These are phyloP conservation scores for Nemotelus pantherinus DNA, from an alignment of 2,888 invertebrate genomes.

Conservation along the genomic window DNA sequence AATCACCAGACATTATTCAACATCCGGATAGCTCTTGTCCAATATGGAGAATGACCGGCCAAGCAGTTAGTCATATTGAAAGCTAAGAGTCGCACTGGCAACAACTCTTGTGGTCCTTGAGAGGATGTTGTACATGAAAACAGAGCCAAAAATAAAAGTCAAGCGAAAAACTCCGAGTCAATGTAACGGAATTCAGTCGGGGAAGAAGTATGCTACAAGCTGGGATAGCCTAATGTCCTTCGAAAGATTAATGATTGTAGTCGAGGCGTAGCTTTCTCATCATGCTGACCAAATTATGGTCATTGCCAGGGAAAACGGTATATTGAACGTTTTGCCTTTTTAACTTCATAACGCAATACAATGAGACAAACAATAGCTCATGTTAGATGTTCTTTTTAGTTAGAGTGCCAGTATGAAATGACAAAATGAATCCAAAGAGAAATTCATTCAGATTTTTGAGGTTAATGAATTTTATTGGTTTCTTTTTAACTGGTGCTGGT, in stretches of 20 bases:
- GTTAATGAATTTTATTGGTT: no score
- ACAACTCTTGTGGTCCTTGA: no score
- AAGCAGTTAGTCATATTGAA: not conserved
- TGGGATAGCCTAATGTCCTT: not conserved
- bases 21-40: not conserved
- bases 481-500: no score
- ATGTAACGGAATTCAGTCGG: not conserved
- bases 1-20: slow-evolving; percentile 1
- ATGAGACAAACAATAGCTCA: no score
- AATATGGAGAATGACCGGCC: not conserved
- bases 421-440: no score
- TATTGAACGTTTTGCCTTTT: not conserved
- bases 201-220: not conserved
- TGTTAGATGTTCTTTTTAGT: no score
- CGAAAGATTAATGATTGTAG: not conserved
- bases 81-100: not conserved
- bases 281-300: no score
- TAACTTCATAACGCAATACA: not conserved
- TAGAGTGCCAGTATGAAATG: no score
- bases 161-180: not conserved
- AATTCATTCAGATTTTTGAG: no score
- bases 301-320: not conserved
- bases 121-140: no score
- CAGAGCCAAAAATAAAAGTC: not conserved
- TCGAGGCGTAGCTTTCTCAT: not conserved